Evolutionary conservation across 1,140 invertebrate species (phyloP).

Genomic region (Drosophila murphyi): DNA sequence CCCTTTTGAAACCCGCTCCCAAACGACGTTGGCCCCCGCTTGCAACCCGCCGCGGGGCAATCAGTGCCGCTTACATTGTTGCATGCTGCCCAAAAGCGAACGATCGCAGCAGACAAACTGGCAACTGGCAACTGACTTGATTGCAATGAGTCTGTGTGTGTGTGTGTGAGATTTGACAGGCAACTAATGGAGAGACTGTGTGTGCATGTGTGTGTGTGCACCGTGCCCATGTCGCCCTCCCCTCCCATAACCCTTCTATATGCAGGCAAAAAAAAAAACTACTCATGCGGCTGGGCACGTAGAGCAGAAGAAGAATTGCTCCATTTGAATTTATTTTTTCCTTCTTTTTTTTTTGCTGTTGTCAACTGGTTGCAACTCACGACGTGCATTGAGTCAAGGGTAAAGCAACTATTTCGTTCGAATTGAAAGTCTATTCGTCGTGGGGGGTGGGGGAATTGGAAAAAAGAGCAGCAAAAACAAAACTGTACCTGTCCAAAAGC

Average conservation of each 20-base stretch:
- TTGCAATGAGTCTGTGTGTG: constrained; percentile 52
- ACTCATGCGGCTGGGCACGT: constrained; percentile 39
- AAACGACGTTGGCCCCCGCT: not conserved
- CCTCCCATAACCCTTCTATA: not conserved
- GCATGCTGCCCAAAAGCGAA: constrained; percentile 50
- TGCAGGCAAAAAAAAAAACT: constrained; percentile 4
- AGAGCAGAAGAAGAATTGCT: constrained; percentile 40
- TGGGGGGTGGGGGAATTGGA: not conserved
- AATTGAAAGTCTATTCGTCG: constrained; percentile 15
- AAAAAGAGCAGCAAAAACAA: not conserved
- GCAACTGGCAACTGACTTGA: constrained; percentile 66
- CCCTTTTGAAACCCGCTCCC: constrained; percentile 10
- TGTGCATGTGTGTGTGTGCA: constrained; percentile 31
- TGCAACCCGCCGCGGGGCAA: constrained; percentile 28
- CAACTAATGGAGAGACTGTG: constrained; percentile 68
- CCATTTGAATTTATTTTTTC: constrained; percentile 40
- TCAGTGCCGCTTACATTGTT: constrained; percentile 49
- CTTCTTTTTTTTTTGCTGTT: not conserved
- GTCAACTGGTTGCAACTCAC: constrained; percentile 22
- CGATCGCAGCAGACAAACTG: constrained; percentile 77
- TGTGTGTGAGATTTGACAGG: not conserved
- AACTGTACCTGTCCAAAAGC: constrained; percentile 7
- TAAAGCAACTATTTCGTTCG: constrained; percentile 16
- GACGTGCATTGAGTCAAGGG: constrained; percentile 3
- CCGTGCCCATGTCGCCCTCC: constrained; percentile 29